phyloP scores from a whole-genome alignment of 2,797 vertebrate genomes.

The Acanthurus tractus region DNA sequence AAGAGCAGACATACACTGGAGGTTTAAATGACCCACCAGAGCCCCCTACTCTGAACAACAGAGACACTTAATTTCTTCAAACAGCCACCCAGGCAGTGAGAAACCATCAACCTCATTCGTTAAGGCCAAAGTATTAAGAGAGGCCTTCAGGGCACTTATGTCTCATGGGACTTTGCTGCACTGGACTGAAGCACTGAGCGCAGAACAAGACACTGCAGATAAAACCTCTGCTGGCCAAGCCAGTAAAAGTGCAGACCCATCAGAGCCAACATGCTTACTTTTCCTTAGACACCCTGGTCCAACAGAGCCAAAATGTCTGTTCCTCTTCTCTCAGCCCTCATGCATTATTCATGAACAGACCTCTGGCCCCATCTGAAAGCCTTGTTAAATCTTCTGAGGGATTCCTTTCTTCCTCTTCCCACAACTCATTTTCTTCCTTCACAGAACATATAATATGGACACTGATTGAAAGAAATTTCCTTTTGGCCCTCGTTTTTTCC shows the following conservation, averaged over 20 bases:
- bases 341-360: constrained; percentile 83
- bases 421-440: constrained; percentile 72
- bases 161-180: constrained; percentile 43
- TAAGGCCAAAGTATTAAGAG: constrained; percentile 56
- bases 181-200: constrained; percentile 25
- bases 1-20: constrained; percentile 47
- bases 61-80: constrained; percentile 57
- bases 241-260: constrained; percentile 48
- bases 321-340: constrained; percentile 58
- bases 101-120: constrained; percentile 59
- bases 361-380: constrained; percentile 79
- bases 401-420: constrained; percentile 69
- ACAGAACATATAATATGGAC: constrained; percentile 74
- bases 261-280: constrained; percentile 58
- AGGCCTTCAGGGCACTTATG: constrained; percentile 43
- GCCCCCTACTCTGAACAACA: constrained; percentile 38
- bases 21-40: constrained; percentile 53
- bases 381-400: constrained; percentile 83
- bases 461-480: constrained; percentile 74
- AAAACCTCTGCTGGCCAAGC: constrained; percentile 38
- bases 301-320: constrained; percentile 64
- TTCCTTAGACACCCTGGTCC: constrained; percentile 50
- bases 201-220: constrained; percentile 27
- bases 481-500: constrained; percentile 53
- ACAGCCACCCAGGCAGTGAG: constrained; percentile 47